Evolutionary conservation across 1,140 invertebrate genomes (phyloP), one percentile per base, ranked within the genome.

Genomic region (Lucilia sericata): DNA sequence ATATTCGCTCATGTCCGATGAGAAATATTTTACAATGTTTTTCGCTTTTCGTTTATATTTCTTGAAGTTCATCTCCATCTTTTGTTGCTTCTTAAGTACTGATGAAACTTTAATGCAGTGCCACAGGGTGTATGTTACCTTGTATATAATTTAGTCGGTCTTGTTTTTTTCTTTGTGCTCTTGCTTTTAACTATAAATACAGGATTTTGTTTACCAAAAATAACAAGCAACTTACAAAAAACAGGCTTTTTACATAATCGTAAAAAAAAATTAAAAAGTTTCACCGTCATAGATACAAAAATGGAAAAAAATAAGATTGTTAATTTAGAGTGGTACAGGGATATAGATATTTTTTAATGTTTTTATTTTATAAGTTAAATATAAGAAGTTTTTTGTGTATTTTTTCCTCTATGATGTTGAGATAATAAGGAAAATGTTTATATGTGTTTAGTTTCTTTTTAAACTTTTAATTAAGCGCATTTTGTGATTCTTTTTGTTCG

Each of bases 61-160:
- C 17, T n/a, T 42, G 3, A 55, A 55, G 51, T 55, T 17, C 51
- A 17, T 42, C 42, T 42, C 5, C 42, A 42, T 10, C 10, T 42
- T 42, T 7, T 42, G 5, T 60, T 60, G 14, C 14, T 60, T 42
- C 36, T 78, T 78, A 78, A 78, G 75, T 47, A 49, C 76, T 80
- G 76, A 80, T 80, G 76, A 80, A 80, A 80, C n/a, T 80, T 49
- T 80, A 51, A 80, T 80, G 76, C 51, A 80, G 76, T 80, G 76
- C 76, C 14, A 80, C 47, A 49, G 76, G 74, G 42, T 49, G 76
- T 12, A 80, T 80, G 76, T 21, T 21, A 80, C 42, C 42, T 51
- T 80, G 21, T 80, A 30, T 30, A 30, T 30, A 30, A 30, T 76
- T 42, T 80, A 42, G 76, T 47, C n/a, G 34, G 49, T 80, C n/a